These are phyloP conservation scores for Argopecten irradians DNA, from an alignment of 1,140 invertebrate genomes.

Conservation along the genomic window DNA sequence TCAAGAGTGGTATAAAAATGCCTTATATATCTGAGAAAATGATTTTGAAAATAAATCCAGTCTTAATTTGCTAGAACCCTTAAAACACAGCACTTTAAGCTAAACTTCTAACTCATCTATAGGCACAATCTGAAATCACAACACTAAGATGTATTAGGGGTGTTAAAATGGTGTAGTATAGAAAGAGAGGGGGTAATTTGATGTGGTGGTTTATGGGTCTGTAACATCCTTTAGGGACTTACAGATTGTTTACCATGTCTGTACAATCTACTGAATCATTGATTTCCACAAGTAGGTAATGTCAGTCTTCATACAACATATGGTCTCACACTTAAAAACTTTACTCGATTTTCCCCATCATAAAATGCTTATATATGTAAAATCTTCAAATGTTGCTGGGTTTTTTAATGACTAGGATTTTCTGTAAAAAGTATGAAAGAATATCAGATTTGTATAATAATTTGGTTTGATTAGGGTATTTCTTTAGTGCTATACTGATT, in stretches of 20 bases:
- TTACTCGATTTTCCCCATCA: not conserved
- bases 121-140: not conserved
- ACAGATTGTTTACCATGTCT: not conserved
- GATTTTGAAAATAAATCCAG: not conserved
- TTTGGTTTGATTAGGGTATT: not conserved
- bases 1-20: not conserved
- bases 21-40: not conserved
- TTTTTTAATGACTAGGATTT: constrained; percentile 13
- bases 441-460: not conserved
- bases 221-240: not conserved
- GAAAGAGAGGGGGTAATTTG: not conserved
- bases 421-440: not conserved
- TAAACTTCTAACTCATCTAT: not conserved
- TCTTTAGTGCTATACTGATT: not conserved
- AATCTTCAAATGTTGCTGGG: not conserved
- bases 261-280: constrained; percentile 17
- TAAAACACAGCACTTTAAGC: not conserved
- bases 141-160: not conserved
- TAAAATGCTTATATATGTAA: not conserved
- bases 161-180: not conserved
- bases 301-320: not conserved
- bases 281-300: not conserved
- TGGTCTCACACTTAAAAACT: not conserved
- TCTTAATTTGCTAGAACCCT: not conserved
- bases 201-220: not conserved